Base-by-base conservation (phyloP, 2,888 invertebrate species). In the Ophion obscuratus region DNA sequence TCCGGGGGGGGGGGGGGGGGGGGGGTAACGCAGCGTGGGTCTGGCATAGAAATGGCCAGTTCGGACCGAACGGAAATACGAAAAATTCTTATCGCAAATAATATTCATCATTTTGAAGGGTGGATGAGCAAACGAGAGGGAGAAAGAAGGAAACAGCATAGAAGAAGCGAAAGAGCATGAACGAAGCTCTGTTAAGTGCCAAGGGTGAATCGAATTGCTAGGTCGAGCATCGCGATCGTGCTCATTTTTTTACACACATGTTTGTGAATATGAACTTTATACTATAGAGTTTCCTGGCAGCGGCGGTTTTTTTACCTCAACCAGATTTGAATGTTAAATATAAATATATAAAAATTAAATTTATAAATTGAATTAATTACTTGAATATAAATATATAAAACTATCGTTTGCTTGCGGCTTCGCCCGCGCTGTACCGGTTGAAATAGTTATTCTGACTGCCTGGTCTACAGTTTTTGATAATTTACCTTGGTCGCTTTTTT, bases 1-100 rank as follows among this genome's bases (percentile, higher is more conserved):
- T 64, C 77, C 70, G 81, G 40, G 62, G 40, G 70, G 77, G 86
- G 17, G 59, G 78, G 83, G 66, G 79, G 70, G 67, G 73, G 62
- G 66, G 31, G 47, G 44, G 71, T 71, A 62, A 74, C 81, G 83
- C 87, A 83, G 81, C 79, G 87, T 86, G 74, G 66, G 81, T 44
- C 47, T 53, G 88, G 92, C 90, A 92, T 92, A 90, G 90, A 89
- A 92, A 92, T 90, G 89, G 87, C 89, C 90, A 79, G 77, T 88
- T 89, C 89, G 68, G 78, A 44, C 81, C 79, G 66, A 75, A 84
- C 82, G 87, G 88, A 90, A 88, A 90, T 90, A 89, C 89, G 88
- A 90, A 89, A 90, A 90, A 92, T 92, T 90, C 91, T 90, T 91
- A 91, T 91, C 87, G 90, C 88, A 87, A 89, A 90, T 91, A 89